phyloP scores from a whole-genome alignment of 2,113 vertebrate species.

The Desmodus rotundus region DNA sequence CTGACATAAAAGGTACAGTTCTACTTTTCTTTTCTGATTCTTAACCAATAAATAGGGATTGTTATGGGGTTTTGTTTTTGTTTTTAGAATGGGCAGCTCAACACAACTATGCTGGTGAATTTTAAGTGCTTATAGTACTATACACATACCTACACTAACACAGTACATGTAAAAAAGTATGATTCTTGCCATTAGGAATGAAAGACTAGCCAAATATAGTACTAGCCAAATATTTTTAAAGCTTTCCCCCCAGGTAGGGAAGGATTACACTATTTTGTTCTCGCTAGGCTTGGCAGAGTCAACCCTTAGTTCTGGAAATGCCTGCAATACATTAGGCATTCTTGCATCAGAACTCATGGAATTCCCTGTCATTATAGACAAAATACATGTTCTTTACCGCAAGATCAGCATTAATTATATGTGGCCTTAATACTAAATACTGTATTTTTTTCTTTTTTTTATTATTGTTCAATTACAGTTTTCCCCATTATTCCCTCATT shows the following conservation, averaged over 20 bases:
- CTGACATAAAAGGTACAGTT: neutral
- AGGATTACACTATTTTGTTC: neutral
- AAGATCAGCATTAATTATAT: neutral
- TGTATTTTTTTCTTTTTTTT: too few relatives aligned
- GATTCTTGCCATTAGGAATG: neutral
- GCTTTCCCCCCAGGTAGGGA: neutral
- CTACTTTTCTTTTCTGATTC: neutral
- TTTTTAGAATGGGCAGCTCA: neutral
- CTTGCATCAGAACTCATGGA: neutral
- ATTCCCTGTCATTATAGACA: neutral
- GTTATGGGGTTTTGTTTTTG: neutral
- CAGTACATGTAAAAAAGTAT: neutral
- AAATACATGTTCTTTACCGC: neutral
- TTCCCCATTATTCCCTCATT: too few relatives aligned
- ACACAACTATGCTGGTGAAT: neutral
- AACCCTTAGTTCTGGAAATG: neutral
- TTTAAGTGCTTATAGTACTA: neutral
- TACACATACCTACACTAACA: neutral
- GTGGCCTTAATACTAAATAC: neutral
- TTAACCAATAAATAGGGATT: neutral
- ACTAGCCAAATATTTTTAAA: neutral
- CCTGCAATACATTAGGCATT: neutral
- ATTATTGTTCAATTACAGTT: too few relatives aligned
- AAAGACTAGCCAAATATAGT: neutral
- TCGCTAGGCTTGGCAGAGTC: neutral